Evolutionary conservation across 2,797 vertebrate species (phyloP), one percentile per base, ranked within the genome.

Genomic region (Bovichtus diacanthus): DNA sequence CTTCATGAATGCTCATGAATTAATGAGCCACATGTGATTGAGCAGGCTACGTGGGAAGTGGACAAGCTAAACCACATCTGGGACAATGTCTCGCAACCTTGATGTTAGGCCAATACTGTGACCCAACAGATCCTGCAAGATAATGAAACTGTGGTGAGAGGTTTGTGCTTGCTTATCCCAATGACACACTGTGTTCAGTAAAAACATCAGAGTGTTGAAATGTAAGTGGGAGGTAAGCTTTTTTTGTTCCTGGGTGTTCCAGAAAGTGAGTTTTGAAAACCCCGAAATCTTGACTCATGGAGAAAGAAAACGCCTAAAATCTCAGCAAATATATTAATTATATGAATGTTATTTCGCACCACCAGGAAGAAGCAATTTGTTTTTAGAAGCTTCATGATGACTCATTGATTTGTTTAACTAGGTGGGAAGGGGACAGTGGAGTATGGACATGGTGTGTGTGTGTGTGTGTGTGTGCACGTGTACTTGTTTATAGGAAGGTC

Each of bases 1-100:
- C 19, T 18, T 23, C 13, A 38, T 5, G 51, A 55, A 68, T n/a
- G 11, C 25, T 23, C 6, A n/a, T 54, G 27, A 54, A 36, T 50
- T 21, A 27, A 55, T 71, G 74, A 82, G 18, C 82, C 81, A 84
- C 21, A 38, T 39, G n/a, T 63, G 74, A 74, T 5, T 10, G 36
- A 53, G 60, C 1, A 1, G 9, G 7, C 31, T 54, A 6, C 44
- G 75, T 67, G 60, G 47, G 78, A 53, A 60, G 44, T 27, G 51
- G 55, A 38, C 31, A n/a, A 67, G 62, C 18, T 4, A 21, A 68
- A 58, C 36, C 56, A 68, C 55, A 62, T 59, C 29, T n/a, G 44
- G 60, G 18, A 15, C 2, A 2, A 61, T 74, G 49, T 65, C 56
- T 58, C 2, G 7, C 70, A 72, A 50, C n/a, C 49, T 59, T 23